These are phyloP conservation scores for Proterorhinus semilunaris DNA, from an alignment of 2,113 vertebrate species.

Conservation along the genomic window DNA sequence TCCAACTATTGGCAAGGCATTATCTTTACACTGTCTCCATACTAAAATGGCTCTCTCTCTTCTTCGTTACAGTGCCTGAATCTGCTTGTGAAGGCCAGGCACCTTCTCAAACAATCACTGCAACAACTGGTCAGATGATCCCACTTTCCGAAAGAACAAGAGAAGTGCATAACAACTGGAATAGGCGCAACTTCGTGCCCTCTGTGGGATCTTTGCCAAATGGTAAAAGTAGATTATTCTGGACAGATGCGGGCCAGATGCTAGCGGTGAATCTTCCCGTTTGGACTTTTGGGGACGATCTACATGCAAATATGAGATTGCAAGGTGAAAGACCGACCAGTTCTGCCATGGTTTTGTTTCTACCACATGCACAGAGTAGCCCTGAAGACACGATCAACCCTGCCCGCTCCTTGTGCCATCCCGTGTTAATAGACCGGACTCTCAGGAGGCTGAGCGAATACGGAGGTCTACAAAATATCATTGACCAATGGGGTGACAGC, in stretches of 20 bases:
- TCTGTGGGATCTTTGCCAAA: slow-evolving; percentile 7
- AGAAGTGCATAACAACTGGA: background rate
- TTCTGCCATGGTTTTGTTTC: slow-evolving; percentile 19
- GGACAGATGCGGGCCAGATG: slow-evolving; percentile 6
- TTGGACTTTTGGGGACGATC: background rate
- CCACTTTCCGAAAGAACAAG: slow-evolving; percentile 14
- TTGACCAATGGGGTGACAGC: slow-evolving; percentile 64
- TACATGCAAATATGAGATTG: background rate
- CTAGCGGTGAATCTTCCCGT: slow-evolving; percentile 19
- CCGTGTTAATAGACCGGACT: slow-evolving; percentile 33
- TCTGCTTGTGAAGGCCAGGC: background rate
- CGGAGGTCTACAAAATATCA: slow-evolving; percentile 51
- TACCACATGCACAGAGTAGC: slow-evolving; percentile 8
- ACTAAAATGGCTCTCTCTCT: slow-evolving; percentile 1
- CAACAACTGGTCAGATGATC: slow-evolving; percentile 6
- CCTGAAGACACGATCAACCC: slow-evolving; percentile 1
- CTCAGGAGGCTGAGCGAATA: slow-evolving; percentile 35
- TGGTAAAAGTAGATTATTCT: slow-evolving; percentile 16
- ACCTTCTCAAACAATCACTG: background rate
- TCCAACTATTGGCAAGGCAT: background rate
- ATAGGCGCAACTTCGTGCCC: slow-evolving; percentile 11
- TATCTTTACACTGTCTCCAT: background rate
- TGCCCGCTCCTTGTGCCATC: slow-evolving; percentile 25
- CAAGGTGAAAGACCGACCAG: background rate
- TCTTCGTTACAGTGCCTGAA: slow-evolving; percentile 39